phyloP scores from a whole-genome alignment of 1,140 invertebrate genomes.

The Luehdorfia chinensis region DNA sequence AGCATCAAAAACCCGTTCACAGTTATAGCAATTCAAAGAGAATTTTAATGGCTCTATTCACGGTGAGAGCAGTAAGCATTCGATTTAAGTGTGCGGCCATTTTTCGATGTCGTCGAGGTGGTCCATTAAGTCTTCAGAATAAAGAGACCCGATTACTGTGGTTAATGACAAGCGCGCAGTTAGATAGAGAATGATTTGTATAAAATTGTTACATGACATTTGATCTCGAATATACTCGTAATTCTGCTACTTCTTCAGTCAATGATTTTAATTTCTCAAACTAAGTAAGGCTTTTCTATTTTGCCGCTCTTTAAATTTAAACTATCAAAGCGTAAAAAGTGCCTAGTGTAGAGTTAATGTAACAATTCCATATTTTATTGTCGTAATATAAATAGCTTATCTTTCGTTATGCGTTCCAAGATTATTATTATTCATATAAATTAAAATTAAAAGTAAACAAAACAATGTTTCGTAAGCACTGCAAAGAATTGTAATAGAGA shows the following conservation, averaged over 20 bases:
- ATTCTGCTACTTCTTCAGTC: too few relatives aligned
- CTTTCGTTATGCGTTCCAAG: too few relatives aligned
- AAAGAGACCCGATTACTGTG: slow-evolving; percentile 30
- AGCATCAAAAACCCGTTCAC: neutral
- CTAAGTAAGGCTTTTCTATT: too few relatives aligned
- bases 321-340: too few relatives aligned
- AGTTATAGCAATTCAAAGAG: slow-evolving; percentile 14
- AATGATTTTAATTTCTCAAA: too few relatives aligned
- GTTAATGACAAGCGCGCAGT: slow-evolving; percentile 26
- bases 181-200: slow-evolving; percentile 8
- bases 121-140: slow-evolving; percentile 33
- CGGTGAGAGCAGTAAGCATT: slow-evolving; percentile 12
- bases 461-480: slow-evolving; percentile 24
- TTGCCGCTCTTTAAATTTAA: too few relatives aligned
- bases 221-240: too few relatives aligned
- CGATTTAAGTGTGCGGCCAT: slow-evolving; percentile 17
- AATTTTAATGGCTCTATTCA: slow-evolving; percentile 18
- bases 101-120: slow-evolving; percentile 19
- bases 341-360: too few relatives aligned
- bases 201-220: too few relatives aligned
- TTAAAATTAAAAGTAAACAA: slow-evolving; percentile 40
- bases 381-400: too few relatives aligned
- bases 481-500: slow-evolving; percentile 39
- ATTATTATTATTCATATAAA: neutral
- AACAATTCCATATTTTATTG: too few relatives aligned